These are phyloP conservation scores for Ceratina calcarata DNA, from an alignment of 1,140 invertebrate species.

Conservation along the genomic window DNA sequence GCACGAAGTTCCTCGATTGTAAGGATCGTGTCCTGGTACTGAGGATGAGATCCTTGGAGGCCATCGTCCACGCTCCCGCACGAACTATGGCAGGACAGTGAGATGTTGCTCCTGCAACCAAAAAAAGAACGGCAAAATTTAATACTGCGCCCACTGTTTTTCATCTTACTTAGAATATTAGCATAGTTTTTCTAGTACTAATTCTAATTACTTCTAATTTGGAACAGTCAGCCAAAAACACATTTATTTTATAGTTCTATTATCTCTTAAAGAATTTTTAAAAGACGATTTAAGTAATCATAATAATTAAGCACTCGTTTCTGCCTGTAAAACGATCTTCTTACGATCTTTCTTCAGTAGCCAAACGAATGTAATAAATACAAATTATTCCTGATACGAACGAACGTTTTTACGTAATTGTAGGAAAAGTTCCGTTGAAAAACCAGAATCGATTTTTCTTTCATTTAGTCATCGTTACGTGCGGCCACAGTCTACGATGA, in stretches of 20 bases:
- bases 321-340: neutral
- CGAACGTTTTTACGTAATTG: neutral
- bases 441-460: neutral
- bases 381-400: neutral
- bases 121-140: conserved; percentile 8
- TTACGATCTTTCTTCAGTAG: neutral
- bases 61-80: conserved; percentile 71
- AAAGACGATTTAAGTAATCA: too few species aligned
- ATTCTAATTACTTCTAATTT: too few species aligned
- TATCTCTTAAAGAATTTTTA: too few species aligned
- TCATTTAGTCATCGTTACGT: neutral
- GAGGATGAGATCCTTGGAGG: conserved; percentile 75
- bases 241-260: too few species aligned
- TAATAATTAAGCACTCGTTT: neutral
- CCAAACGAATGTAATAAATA: neutral
- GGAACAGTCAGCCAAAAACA: too few species aligned
- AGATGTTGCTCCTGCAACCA: conserved; percentile 74
- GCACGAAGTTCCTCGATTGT: conserved; percentile 88
- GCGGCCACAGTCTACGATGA: neutral
- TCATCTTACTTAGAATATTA: too few species aligned
- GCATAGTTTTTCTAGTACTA: too few species aligned
- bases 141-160: too few species aligned
- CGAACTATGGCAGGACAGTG: conserved; percentile 72
- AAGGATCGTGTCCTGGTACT: conserved; percentile 80
- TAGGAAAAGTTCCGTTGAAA: neutral